Evolutionary conservation across 2,797 vertebrate species (phyloP).

Genomic region (Megaceryle alcyon): DNA sequence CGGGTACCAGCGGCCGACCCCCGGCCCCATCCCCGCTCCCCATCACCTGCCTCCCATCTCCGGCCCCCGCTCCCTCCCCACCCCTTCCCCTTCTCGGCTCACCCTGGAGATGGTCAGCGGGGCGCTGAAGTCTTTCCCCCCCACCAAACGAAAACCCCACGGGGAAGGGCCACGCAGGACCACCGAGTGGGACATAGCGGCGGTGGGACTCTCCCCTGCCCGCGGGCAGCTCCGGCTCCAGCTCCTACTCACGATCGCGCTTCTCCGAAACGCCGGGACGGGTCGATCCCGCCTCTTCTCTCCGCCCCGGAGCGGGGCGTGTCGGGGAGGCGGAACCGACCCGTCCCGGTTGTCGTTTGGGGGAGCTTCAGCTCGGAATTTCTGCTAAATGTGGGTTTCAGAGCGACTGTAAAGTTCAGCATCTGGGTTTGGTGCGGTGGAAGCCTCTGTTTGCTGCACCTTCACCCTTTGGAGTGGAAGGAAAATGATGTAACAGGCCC

Average conservation of each 20-base stretch:
- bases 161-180: constrained; percentile 91
- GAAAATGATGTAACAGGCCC: not conserved
- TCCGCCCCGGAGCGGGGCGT: not conserved
- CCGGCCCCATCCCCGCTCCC: not conserved
- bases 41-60: not conserved
- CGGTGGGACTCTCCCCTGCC: not conserved
- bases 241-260: not conserved
- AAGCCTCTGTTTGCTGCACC: fast-evolving
- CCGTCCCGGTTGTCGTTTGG: fast-evolving
- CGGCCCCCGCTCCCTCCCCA: too few relatives aligned
- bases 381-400: fast-evolving
- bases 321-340: fast-evolving
- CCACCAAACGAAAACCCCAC: constrained; percentile 95
- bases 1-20: too few relatives aligned
- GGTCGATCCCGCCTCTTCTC: not conserved
- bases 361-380: fast-evolving
- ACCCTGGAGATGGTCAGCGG: constrained; percentile 95
- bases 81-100: constrained; percentile 40
- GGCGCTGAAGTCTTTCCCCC: constrained; percentile 94
- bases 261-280: not conserved
- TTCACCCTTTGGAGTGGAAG: not conserved
- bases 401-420: fast-evolving
- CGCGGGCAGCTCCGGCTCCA: fast-evolving
- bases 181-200: constrained; percentile 87
- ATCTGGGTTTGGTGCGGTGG: not conserved